Evolutionary conservation across 92 coral and sea anemone genomes (phyloP), one percentile per base, ranked within the genome.

Genomic region (Epizoanthus stellaris): DNA sequence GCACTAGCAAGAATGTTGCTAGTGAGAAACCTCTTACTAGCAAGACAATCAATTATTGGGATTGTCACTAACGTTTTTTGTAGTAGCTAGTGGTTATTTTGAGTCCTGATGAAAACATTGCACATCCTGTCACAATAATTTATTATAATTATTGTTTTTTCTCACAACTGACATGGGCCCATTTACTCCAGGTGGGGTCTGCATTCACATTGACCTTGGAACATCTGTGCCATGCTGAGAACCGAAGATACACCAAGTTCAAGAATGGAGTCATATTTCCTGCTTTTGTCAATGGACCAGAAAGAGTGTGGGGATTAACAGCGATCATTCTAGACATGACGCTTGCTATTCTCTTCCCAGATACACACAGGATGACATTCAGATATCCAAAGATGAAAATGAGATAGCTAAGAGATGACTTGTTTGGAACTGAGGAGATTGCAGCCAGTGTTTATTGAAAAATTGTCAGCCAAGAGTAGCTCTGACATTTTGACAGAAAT

Each of bases 221-320:
- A 47, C 92, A 94, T 43, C 84, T 94, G 76, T 89, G 95, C 76
- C 74, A 75, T 43, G 62, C 93, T 11, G 67, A 79, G 43, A 83
- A 87, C 81, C 93, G 91, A 64, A 88, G 92, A 80, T 95, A 90
- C 81, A 95, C 98, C 42, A 90, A 76, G 75, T 94, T 86, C 89
- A 89, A 82, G 53, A 77, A 68, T 86, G 94, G 96, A 17, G 8
- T 25, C 1, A 87, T 81, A n/a, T 66, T 85, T 70, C 98, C 98
- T 74, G 93, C 91, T 62, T 95, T 93, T 87, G 39, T 85, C 45
- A 89, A 90, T 85, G 90, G 97, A 15, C 94, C 98, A 16, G 84
- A 87, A 30, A 87, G 86, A 77, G 93, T 95, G 54, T 95, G 98
- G 98, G 98, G 98, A 36, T 73, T 95, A 34, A 93, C 98, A 21